Evolutionary conservation across 1,140 invertebrate species (phyloP).

Genomic region (Drosophila ficusphila): DNA sequence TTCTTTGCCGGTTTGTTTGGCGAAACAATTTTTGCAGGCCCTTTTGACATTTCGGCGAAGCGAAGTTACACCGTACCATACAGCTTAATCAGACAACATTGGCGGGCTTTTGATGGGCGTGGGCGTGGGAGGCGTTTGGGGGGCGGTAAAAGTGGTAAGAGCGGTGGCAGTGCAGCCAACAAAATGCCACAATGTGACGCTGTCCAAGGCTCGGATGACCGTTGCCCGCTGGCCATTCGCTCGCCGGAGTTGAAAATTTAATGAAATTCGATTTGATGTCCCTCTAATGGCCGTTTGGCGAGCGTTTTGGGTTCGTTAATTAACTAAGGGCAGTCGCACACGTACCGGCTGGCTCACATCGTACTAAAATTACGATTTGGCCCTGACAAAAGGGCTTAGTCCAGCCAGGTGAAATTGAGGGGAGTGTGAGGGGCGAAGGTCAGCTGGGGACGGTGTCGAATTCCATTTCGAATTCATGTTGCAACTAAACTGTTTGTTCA

Average conservation of each 20-base stretch:
- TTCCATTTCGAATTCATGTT: slow-evolving; percentile 35
- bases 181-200: slow-evolving; percentile 50
- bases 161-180: slow-evolving; percentile 55
- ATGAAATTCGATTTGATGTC: slow-evolving; percentile 67
- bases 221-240: slow-evolving; percentile 1
- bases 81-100: slow-evolving; percentile 54
- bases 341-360: slow-evolving; percentile 4
- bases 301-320: slow-evolving; percentile 55
- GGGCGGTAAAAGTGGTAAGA: no score
- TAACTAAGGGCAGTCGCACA: slow-evolving; percentile 30
- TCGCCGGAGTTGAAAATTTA: slow-evolving; percentile 53
- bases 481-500: slow-evolving; percentile 42
- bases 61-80: no score
- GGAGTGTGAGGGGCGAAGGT: slow-evolving; percentile 11
- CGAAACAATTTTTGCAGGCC: slow-evolving; percentile 5
- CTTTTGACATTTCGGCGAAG: slow-evolving; percentile 42
- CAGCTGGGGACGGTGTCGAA: slow-evolving; percentile 12
- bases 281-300: slow-evolving; percentile 38
- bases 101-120: background rate
- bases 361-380: slow-evolving; percentile 6
- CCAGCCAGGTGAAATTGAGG: background rate
- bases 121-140: background rate
- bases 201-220: slow-evolving; percentile 25
- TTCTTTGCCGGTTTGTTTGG: slow-evolving; percentile 4
- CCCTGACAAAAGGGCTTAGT: background rate